Percentiles rank a stretch among this genome's conserved stretches.
These are phyloP conservation scores for Vidua macroura DNA, from an alignment of 2,113 vertebrate species.

Conservation along the genomic window DNA sequence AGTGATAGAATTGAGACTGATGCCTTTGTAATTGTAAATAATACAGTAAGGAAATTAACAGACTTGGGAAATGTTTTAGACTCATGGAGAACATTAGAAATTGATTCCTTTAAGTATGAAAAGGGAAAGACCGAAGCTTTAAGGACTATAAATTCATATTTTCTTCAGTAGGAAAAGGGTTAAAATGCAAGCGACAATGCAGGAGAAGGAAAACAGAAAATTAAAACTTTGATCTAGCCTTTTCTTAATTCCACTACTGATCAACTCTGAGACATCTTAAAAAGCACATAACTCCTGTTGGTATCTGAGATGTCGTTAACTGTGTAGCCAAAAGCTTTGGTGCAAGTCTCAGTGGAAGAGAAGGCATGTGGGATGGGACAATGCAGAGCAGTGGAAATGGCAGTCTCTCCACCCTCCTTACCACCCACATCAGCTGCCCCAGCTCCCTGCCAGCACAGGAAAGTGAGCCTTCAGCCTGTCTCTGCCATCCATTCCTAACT, in stretches of 20 bases:
- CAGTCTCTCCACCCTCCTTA: neutral
- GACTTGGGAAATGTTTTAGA: neutral
- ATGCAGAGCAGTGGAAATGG: neutral
- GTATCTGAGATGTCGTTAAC: neutral
- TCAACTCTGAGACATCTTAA: neutral
- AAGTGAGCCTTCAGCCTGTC: neutral
- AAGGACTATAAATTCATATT: neutral
- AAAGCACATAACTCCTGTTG: neutral
- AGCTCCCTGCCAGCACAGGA: neutral
- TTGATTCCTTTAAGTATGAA: neutral
- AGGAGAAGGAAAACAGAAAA: neutral
- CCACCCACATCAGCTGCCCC: neutral
- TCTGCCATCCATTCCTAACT: neutral
- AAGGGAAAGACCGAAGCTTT: neutral
- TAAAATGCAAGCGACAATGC: neutral
- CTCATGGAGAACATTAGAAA: neutral
- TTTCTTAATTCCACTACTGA: neutral
- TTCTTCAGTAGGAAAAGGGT: neutral
- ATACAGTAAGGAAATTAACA: slow-evolving; percentile 6
- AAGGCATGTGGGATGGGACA: neutral
- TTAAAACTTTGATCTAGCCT: neutral
- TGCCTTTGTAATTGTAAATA: slow-evolving; percentile 31
- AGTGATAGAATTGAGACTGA: slow-evolving; percentile 34
- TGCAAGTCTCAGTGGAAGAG: neutral
- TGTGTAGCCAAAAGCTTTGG: neutral